Evolutionary conservation across 1,140 invertebrate species (phyloP).

Genomic region (Stegodyphus mimosarum): DNA sequence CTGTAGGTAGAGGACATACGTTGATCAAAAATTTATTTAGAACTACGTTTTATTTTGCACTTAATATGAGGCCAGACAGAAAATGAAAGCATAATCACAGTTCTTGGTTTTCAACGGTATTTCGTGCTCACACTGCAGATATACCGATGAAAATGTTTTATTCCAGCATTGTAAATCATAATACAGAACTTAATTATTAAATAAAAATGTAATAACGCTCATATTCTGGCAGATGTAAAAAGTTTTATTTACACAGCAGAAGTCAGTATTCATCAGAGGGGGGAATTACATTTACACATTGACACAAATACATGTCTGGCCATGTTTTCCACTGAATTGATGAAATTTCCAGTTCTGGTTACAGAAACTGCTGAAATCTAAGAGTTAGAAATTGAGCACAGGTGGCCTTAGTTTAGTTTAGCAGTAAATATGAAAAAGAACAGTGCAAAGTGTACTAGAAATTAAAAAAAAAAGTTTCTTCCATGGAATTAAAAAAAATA

Average conservation of each 20-base stretch:
- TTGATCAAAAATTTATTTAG: too few species aligned
- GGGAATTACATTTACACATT: constrained; percentile 57
- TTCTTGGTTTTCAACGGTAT: not conserved
- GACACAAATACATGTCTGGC: constrained; percentile 57
- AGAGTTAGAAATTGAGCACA: constrained; percentile 36
- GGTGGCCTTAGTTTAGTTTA: constrained; percentile 2
- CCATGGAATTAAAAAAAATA: constrained; percentile 2
- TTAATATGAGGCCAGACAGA: not conserved
- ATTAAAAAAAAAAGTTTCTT: not conserved
- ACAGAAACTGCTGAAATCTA: constrained; percentile 39
- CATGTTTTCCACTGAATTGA: constrained; percentile 56
- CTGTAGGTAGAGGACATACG: too few species aligned
- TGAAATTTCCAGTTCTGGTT: constrained; percentile 53
- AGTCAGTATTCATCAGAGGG: constrained; percentile 47
- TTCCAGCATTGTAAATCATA: not conserved
- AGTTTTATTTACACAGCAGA: constrained; percentile 61
- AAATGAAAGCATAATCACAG: not conserved
- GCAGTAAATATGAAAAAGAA: constrained; percentile 1
- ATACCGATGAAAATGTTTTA: not conserved
- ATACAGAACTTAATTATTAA: not conserved
- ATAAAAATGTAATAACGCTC: constrained; percentile 31
- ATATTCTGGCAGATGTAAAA: constrained; percentile 59
- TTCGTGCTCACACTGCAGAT: not conserved
- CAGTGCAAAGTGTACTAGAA: constrained; percentile 42
- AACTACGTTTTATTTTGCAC: too few species aligned